phyloP scores from a whole-genome alignment of 2,113 vertebrate genomes.

The Gambusia holbrooki region DNA sequence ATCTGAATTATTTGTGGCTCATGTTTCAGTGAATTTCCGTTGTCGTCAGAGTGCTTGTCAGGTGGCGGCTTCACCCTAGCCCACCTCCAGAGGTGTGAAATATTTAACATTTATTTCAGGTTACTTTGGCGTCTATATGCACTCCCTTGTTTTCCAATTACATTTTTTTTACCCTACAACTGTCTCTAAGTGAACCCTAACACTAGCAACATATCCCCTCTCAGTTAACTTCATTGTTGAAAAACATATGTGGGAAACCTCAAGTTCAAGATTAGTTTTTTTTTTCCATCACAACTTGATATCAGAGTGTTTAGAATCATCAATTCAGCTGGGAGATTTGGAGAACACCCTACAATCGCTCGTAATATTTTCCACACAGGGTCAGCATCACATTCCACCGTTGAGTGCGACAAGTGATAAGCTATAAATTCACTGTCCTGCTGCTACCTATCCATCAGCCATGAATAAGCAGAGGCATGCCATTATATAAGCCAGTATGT shows the following conservation, averaged over 20 bases:
- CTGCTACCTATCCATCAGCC: conserved; percentile 59
- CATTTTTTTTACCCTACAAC: conserved; percentile 21
- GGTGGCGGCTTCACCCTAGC: conserved; percentile 21
- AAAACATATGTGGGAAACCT: conserved; percentile 34
- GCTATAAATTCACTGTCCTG: conserved; percentile 75
- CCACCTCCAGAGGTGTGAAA: conserved; percentile 61
- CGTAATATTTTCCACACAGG: conserved; percentile 74
- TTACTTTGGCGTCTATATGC: conserved; percentile 21
- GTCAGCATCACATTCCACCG: conserved; percentile 57
- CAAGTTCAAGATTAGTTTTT: conserved; percentile 32
- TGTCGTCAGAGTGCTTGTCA: conserved; percentile 49
- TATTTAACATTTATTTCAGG: conserved; percentile 28
- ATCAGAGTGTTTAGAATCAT: conserved; percentile 59
- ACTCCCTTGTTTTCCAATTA: conserved; percentile 31
- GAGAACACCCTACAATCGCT: conserved; percentile 50
- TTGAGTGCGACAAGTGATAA: conserved; percentile 68
- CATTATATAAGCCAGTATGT: conserved; percentile 20
- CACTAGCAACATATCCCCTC: conserved; percentile 43
- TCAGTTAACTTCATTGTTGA: conserved; percentile 45
- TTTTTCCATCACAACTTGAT: conserved; percentile 59
- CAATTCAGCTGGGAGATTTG: conserved; percentile 54
- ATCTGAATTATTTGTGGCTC: conserved; percentile 38
- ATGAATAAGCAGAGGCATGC: conserved; percentile 60
- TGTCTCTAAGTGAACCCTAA: conserved; percentile 51
- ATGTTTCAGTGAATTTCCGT: conserved; percentile 56